These are phyloP conservation scores for Arion vulgaris DNA, from an alignment of 1,140 invertebrate species.

Conservation along the genomic window DNA sequence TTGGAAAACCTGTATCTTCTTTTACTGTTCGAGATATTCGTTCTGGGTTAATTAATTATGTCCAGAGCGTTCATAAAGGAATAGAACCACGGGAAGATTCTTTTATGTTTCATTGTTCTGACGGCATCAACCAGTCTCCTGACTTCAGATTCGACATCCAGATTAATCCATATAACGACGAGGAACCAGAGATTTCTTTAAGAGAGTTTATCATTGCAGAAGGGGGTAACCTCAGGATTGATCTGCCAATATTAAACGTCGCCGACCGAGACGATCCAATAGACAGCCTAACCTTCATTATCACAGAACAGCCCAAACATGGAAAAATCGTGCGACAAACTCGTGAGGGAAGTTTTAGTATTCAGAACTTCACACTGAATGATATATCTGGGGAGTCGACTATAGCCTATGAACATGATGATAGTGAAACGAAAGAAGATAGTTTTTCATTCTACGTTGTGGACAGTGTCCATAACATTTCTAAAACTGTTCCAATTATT, in stretches of 20 bases:
- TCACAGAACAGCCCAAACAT: constrained; percentile 68
- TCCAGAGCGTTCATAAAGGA: constrained; percentile 72
- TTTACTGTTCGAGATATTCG: constrained; percentile 68
- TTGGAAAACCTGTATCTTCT: constrained; percentile 68
- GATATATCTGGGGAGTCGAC: constrained; percentile 68
- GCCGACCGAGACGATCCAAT: constrained; percentile 71
- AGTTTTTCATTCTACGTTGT: constrained; percentile 68
- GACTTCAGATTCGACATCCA: constrained; percentile 57
- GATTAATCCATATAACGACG: constrained; percentile 73
- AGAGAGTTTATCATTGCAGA: constrained; percentile 71
- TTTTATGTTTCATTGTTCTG: constrained; percentile 70
- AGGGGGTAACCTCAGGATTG: constrained; percentile 71
- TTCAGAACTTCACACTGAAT: constrained; percentile 68
- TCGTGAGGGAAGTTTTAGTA: constrained; percentile 55
- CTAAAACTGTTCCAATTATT: constrained; percentile 67
- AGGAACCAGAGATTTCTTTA: constrained; percentile 70
- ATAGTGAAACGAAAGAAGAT: constrained; percentile 71
- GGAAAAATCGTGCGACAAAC: constrained; percentile 70
- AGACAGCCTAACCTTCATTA: constrained; percentile 66
- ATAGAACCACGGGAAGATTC: constrained; percentile 69
- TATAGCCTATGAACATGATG: constrained; percentile 73
- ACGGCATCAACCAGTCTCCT: constrained; percentile 69
- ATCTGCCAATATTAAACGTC: constrained; percentile 71
- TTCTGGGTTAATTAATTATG: constrained; percentile 68
- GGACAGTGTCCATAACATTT: constrained; percentile 70